Percentiles rank a stretch among this genome's conserved stretches.
Evolutionary conservation across 1,140 invertebrate genomes (phyloP).

Genomic region (Dreissena rostriformis): DNA sequence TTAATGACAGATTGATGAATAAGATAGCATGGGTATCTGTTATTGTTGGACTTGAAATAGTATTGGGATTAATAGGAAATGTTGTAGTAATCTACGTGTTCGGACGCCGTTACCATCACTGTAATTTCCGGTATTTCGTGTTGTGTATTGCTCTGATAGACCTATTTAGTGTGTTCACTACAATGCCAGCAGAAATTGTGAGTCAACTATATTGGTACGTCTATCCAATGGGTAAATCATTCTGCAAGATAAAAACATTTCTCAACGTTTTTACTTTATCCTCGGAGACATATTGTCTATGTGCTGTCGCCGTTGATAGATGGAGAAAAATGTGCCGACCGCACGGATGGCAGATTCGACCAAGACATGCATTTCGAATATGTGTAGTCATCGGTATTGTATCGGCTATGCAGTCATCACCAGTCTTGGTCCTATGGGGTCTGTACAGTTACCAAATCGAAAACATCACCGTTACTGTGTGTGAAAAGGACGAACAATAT

Average conservation of each 20-base stretch:
- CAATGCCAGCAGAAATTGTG: constrained; percentile 66
- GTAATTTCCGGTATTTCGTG: constrained; percentile 59
- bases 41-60: constrained; percentile 46
- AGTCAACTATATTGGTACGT: constrained; percentile 66
- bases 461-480: constrained; percentile 25
- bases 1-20: constrained; percentile 53
- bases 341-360: constrained; percentile 53
- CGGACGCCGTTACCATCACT: constrained; percentile 33
- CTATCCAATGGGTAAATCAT: constrained; percentile 36
- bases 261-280: constrained; percentile 63
- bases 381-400: neutral
- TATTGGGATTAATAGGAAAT: constrained; percentile 59
- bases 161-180: constrained; percentile 58
- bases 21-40: constrained; percentile 47
- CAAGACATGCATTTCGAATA: neutral
- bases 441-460: constrained; percentile 6
- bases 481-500: constrained; percentile 40
- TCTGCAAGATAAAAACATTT: constrained; percentile 61
- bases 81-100: constrained; percentile 62
- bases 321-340: constrained; percentile 64
- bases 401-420: neutral
- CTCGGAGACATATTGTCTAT: constrained; percentile 58
- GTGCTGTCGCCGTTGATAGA: constrained; percentile 62
- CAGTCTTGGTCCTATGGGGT: constrained; percentile 29
- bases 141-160: constrained; percentile 64